These are phyloP conservation scores for Abrostola tripartita DNA, from an alignment of 2,888 invertebrate genomes.

Conservation along the genomic window DNA sequence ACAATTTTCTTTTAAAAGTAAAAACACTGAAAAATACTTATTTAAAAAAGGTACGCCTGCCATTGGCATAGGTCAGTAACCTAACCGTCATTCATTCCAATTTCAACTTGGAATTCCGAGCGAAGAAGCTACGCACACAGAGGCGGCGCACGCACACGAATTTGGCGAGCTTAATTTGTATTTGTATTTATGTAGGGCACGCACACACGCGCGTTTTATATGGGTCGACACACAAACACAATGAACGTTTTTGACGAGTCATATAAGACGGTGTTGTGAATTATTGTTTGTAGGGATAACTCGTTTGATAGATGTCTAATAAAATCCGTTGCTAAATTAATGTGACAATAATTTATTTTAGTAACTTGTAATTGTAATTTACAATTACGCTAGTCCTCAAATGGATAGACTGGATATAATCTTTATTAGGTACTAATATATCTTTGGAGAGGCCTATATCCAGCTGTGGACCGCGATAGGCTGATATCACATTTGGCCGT, in stretches of 20 bases:
- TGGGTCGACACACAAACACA: conserved; percentile 78
- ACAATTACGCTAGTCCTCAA: too few species aligned
- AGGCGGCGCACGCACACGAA: conserved; percentile 71
- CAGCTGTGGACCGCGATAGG: too few species aligned
- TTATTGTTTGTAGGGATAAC: conserved; percentile 49
- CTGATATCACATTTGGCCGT: too few species aligned
- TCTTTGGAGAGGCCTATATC: too few species aligned
- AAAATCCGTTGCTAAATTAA: neutral
- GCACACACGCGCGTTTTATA: conserved; percentile 73
- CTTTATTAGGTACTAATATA: too few species aligned
- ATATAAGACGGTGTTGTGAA: conserved; percentile 53
- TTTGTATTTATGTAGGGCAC: conserved; percentile 82
- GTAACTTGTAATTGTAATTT: too few species aligned
- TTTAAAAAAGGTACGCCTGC: conserved; percentile 43
- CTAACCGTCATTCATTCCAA: conserved; percentile 86
- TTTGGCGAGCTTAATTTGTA: conserved; percentile 72
- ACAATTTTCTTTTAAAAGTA: conserved; percentile 6
- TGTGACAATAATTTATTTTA: too few species aligned
- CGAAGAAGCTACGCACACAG: conserved; percentile 83
- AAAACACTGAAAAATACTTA: conserved; percentile 14
- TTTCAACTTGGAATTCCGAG: conserved; percentile 85
- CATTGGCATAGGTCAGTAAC: conserved; percentile 84
- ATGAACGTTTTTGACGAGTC: conserved; percentile 64
- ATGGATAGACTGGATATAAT: too few species aligned
- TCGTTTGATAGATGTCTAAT: conserved; percentile 2